Conservation (phyloP, 2,797 vertebrate species). For the Hydrophis major region DNA sequence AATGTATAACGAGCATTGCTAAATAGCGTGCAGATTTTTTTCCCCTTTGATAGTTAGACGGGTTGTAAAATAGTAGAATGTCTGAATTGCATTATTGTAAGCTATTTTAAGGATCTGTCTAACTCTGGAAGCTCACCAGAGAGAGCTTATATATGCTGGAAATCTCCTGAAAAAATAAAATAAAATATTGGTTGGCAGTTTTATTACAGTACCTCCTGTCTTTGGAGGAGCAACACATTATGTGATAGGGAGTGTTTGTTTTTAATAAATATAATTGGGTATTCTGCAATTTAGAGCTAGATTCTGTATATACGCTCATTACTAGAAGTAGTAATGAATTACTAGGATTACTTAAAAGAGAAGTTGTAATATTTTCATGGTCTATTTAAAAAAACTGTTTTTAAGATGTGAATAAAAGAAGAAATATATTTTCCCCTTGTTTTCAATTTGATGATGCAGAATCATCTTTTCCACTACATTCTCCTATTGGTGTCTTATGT, state of each 20-base stretch:
- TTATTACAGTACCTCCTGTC: slow-evolving; percentile 60
- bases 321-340: slow-evolving; percentile 53
- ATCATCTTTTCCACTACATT: background rate
- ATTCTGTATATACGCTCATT: slow-evolving; percentile 65
- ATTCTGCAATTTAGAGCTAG: slow-evolving; percentile 61
- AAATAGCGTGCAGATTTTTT: background rate
- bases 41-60: too few species aligned
- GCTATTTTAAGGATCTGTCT: slow-evolving; percentile 44
- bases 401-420: slow-evolving; percentile 61
- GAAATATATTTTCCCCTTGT: slow-evolving; percentile 53
- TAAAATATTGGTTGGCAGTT: slow-evolving; percentile 69
- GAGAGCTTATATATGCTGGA: slow-evolving; percentile 62
- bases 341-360: slow-evolving; percentile 60
- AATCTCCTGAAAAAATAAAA: slow-evolving; percentile 63
- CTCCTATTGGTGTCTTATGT: background rate
- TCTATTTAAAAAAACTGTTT: slow-evolving; percentile 63
- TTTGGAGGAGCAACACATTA: slow-evolving; percentile 65
- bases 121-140: slow-evolving; percentile 60
- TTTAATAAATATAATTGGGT: slow-evolving; percentile 67
- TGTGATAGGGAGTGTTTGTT: slow-evolving; percentile 65
- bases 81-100: slow-evolving; percentile 3
- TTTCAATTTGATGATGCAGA: slow-evolving; percentile 61
- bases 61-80: slow-evolving; percentile 2
- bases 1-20: background rate
- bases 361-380: slow-evolving; percentile 64